Evolutionary conservation across 2,888 invertebrate species (phyloP).

Genomic region (Conops quadrifasciatus): DNA sequence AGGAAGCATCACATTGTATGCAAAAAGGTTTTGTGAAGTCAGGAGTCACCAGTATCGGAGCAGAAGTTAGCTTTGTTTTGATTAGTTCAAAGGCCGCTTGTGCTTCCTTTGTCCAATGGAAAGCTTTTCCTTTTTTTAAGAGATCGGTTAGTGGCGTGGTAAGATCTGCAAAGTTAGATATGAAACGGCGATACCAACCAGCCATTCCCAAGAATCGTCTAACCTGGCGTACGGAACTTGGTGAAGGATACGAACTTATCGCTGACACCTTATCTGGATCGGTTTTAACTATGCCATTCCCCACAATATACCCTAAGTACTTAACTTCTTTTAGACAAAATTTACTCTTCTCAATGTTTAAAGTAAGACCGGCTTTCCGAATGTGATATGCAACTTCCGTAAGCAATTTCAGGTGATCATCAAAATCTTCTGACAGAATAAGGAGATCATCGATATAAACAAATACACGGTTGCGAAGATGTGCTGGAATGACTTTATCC

Average conservation of each 20-base stretch:
- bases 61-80: conserved; percentile 34
- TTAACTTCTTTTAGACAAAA: conserved; percentile 8
- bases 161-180: conserved; percentile 29
- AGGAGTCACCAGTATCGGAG: conserved; percentile 37
- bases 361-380: background rate
- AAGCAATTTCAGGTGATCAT: background rate
- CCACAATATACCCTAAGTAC: conserved; percentile 16
- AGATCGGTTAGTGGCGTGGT: conserved; percentile 35
- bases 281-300: background rate
- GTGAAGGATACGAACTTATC: background rate
- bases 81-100: conserved; percentile 24
- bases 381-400: background rate
- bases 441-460: conserved; percentile 4
- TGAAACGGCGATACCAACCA: conserved; percentile 25
- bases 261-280: background rate
- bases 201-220: conserved; percentile 4
- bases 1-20: conserved; percentile 40
- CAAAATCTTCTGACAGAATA: background rate
- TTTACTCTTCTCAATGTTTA: conserved; percentile 5
- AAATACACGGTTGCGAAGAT: background rate
- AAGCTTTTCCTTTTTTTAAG: conserved; percentile 18
- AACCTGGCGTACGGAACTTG: background rate
- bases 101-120: conserved; percentile 35
- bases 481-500: conserved; percentile 7
- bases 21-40: conserved; percentile 37